Base-by-base conservation (phyloP, 2,888 invertebrate species). In the Eilema griseolum region DNA sequence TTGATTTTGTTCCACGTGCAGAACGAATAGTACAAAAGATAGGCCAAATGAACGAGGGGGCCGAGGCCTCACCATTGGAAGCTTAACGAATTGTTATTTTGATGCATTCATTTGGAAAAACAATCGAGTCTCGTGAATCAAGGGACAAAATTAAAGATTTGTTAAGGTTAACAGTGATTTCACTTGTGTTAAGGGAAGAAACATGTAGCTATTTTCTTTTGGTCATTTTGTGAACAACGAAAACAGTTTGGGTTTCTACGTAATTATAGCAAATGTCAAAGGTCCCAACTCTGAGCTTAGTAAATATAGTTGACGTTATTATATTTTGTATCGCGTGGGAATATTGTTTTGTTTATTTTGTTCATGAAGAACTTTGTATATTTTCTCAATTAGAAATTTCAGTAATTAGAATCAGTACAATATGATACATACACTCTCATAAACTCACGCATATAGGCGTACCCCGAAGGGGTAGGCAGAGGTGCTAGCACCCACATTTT, bases 41-140 rank as follows among this genome's bases (percentile, higher is more conserved):
- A 73, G 71, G 33, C 61, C 78, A 80, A 83, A 80, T 77, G 78
- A 79, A 83, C 75, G 80, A 85, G 87, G 89, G 87, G 80, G 82
- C 83, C 83, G 84, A 85, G 87, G 89, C 88, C 84, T 84, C 86
- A 87, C 84, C 86, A 89, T 85, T 88, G 86, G 79, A 80, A 82
- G 85, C 87, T 85, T 89, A 90, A 90, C 90, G 92, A 93, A 93
- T 94, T 93, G 94, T 94, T 95, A 94, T 93, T 94, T 94, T 90
- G 93, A 92, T 88, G 90, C 92, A 90, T 89, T 92, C 94, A 91
- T 88, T 92, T 88, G 93, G 93, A 94, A 95, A 93, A 94, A 93
- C 93, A 93, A 94, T 94, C 89, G 91, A 87, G 88, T 84, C 79
- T 87, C 86, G 87, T 85, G 89, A 90, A 90, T 90, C 86, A 89